Evolutionary conservation across 1,140 invertebrate species (phyloP).

Genomic region (Telenomus remus): DNA sequence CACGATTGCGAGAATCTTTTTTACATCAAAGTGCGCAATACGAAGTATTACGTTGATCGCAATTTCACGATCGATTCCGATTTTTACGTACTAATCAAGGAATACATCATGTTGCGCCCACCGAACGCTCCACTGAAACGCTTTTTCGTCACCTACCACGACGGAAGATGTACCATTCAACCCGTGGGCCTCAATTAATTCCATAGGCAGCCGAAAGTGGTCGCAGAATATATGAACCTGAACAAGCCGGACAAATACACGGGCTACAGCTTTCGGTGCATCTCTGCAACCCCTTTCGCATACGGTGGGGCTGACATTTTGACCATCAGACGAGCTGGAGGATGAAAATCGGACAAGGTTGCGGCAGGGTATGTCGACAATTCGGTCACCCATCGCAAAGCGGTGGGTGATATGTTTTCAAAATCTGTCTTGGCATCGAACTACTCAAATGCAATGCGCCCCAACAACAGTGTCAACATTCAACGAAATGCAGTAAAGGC

Average conservation of each 20-base stretch:
- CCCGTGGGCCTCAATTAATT: not conserved
- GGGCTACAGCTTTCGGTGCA: not conserved
- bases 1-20: conserved; percentile 14
- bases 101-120: conserved; percentile 7
- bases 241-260: not conserved
- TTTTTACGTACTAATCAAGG: conserved; percentile 16
- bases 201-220: not conserved
- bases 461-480: no score
- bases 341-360: not conserved
- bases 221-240: not conserved
- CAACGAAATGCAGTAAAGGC: no score
- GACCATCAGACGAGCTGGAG: not conserved
- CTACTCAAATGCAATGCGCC: not conserved
- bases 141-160: not conserved
- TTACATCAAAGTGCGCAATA: conserved; percentile 7
- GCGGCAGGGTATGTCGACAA: not conserved
- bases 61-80: conserved; percentile 8
- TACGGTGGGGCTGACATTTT: not conserved
- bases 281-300: not conserved
- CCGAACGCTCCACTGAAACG: not conserved
- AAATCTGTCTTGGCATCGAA: conserved; percentile 2
- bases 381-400: not conserved
- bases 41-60: conserved; percentile 11
- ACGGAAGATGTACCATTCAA: conserved; percentile 9
- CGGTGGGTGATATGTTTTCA: conserved; percentile 8